These are phyloP conservation scores for Odocoileus virginianus DNA, from an alignment of 2,113 vertebrate species.

Conservation along the genomic window DNA sequence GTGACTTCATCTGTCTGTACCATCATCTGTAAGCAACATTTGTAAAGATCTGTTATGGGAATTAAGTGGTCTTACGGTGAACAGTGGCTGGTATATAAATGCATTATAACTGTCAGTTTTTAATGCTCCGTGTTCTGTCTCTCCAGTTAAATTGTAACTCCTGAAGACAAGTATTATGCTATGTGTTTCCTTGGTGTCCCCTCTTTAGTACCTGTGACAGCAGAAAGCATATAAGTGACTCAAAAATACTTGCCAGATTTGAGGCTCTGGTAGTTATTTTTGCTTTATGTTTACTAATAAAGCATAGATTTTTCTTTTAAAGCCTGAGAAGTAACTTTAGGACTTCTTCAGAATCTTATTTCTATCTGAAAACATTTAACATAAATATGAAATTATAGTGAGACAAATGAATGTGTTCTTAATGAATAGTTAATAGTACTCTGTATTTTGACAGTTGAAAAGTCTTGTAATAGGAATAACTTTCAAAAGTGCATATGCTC, in stretches of 20 bases:
- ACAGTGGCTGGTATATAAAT: neutral
- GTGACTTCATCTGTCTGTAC: neutral
- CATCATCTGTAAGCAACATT: neutral
- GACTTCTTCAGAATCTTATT: neutral
- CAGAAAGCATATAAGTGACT: neutral
- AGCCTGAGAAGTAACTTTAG: constrained; percentile 21
- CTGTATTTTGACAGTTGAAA: neutral
- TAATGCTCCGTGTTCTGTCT: neutral
- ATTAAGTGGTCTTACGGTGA: neutral
- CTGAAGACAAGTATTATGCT: neutral
- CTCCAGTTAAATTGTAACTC: neutral
- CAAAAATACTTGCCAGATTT: constrained; percentile 14
- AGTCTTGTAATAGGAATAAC: neutral
- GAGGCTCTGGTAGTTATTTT: constrained; percentile 31
- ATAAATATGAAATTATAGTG: constrained; percentile 36
- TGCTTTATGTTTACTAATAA: constrained; percentile 27
- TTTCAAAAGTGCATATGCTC: neutral
- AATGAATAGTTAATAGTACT: neutral
- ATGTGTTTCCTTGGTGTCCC: neutral
- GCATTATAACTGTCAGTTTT: neutral
- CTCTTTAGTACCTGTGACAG: neutral
- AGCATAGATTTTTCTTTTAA: neutral
- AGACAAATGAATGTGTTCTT: constrained; percentile 17
- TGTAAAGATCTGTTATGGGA: neutral
- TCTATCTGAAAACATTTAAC: constrained; percentile 23